Base-by-base conservation (phyloP, 2,888 invertebrate species). In the Tetragonisca angustula region DNA sequence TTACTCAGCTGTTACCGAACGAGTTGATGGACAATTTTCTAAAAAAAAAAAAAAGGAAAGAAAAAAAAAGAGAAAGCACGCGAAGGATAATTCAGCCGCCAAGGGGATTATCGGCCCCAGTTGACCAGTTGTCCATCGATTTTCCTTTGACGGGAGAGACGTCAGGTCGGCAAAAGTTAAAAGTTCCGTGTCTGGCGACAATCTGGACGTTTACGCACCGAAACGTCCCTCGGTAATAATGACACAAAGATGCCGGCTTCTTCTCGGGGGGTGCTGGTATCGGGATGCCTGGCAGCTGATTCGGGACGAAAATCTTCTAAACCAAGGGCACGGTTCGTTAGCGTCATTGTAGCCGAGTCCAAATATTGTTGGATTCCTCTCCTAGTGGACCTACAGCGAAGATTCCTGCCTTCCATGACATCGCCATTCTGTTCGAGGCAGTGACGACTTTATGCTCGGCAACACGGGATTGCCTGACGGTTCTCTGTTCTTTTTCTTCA, bases 311-410 rank as follows among this genome's bases (percentile, higher is more conserved):
- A 89, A 90, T 90, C 87, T 85, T 75, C 78, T 87, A 88, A 89
- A 84, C 83, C 86, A 86, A 81, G 87, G 86, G 84, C 82, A 89
- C 88, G 91, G 90, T 90, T 92, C 89, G 91, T 92, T 91, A 91
- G 86, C 87, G 88, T 84, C 86, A 91, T 92, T 92, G 90, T 92
- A 76, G 76, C 56, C 75, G 74, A 88, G 91, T 91, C 91, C 88
- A 92, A 92, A 92, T 92, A 91, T 92, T 92, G 88, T 90, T 87
- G 87, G 87, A 90, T 89, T 85, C 85, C 87, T 64, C 61, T 68
- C 21, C 52, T 61, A 61, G 19, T 32, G 65, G 91, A 92, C 90
- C 91, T 91, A 91, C 91, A 91, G 90, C 91, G 88, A 88, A 78
- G 91, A 84, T 83, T 84, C 77, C 75, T 62, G 61, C 73, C 75